Percentiles rank a stretch among this genome's conserved stretches.
These are phyloP conservation scores for Tapirus terrestris DNA, from an alignment of 2,113 vertebrate species.

Conservation along the genomic window DNA sequence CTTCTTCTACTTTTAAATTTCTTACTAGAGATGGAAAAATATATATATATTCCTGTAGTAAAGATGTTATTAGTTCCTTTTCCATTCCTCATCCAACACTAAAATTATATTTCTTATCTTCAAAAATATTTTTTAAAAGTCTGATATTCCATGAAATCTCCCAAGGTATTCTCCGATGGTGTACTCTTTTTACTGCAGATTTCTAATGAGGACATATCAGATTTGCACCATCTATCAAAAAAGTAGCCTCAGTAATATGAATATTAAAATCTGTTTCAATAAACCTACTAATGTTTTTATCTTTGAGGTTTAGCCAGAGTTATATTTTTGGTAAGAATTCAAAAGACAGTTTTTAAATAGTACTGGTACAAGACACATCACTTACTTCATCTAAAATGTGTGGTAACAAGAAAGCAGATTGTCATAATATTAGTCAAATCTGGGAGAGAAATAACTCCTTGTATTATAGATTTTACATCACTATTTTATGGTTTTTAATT, in stretches of 20 bases:
- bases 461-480: constrained; percentile 62
- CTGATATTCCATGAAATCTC: background rate
- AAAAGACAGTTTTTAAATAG: constrained; percentile 43
- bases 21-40: background rate
- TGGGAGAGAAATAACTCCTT: constrained; percentile 63
- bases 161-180: background rate
- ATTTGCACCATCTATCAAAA: background rate
- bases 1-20: background rate
- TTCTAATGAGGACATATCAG: background rate
- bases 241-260: background rate
- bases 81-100: background rate
- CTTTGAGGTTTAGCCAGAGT: constrained; percentile 36
- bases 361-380: constrained; percentile 17
- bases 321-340: constrained; percentile 54
- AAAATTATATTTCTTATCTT: background rate
- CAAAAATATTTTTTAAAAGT: constrained; percentile 2
- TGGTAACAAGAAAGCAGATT: constrained; percentile 58
- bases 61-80: background rate
- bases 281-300: background rate
- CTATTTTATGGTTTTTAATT: constrained; percentile 65
- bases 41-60: background rate
- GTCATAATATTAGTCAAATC: constrained; percentile 60
- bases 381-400: constrained; percentile 53
- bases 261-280: constrained; percentile 34
- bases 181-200: background rate